Conservation (phyloP, 2,113 vertebrate genomes). For the Ia io region DNA sequence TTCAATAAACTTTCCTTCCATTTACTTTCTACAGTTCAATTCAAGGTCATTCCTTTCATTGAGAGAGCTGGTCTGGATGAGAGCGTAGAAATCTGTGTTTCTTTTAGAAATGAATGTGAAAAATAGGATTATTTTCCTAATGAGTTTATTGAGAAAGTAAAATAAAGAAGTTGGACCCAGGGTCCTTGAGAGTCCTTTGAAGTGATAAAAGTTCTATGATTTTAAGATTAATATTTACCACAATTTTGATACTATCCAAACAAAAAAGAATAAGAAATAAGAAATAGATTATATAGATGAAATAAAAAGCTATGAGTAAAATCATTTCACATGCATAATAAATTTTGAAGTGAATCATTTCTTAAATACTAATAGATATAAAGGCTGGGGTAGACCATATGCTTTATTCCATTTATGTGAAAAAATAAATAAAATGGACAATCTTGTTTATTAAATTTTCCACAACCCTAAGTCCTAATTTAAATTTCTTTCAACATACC, state of each 20-base stretch:
- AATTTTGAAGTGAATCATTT: slow-evolving; percentile 68
- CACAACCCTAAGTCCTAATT: not conserved
- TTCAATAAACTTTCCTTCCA: slow-evolving; percentile 91
- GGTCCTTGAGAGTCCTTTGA: not conserved
- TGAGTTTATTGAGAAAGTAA: slow-evolving; percentile 55
- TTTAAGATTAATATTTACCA: slow-evolving; percentile 54
- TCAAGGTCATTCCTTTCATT: slow-evolving; percentile 88
- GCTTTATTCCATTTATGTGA: not conserved
- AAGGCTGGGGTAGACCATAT: not conserved
- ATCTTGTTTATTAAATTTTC: not conserved
- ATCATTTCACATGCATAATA: slow-evolving; percentile 69
- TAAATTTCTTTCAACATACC: not conserved
- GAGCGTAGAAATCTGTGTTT: slow-evolving; percentile 67
- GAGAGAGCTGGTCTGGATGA: slow-evolving; percentile 77
- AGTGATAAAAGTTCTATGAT: slow-evolving; percentile 29
- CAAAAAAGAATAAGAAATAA: not conserved
- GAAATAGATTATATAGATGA: slow-evolving; percentile 56
- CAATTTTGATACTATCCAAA: not conserved
- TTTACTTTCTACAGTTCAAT: slow-evolving; percentile 90
- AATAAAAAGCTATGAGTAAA: slow-evolving; percentile 70
- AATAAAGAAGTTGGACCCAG: slow-evolving; percentile 24
- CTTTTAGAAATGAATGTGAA: slow-evolving; percentile 72
- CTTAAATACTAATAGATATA: slow-evolving; percentile 53
- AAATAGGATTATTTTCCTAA: slow-evolving; percentile 74
- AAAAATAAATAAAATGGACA: slow-evolving; percentile 44